Evolutionary conservation across 2,888 invertebrate genomes (phyloP).

Genomic region (Hirtodrosophila confusa): DNA sequence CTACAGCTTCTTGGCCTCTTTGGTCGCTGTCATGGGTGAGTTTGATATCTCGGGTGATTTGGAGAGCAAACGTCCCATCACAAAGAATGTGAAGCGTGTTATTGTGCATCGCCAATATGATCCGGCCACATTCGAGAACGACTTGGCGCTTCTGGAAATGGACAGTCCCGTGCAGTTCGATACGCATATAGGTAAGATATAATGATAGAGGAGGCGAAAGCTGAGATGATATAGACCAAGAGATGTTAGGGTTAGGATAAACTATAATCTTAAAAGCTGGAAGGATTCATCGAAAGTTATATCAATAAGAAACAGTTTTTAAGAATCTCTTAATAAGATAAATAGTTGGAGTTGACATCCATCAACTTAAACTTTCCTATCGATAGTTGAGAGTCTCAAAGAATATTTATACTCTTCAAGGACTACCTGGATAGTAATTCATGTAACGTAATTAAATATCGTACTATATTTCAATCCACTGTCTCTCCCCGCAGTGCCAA

Average conservation of each 20-base stretch:
- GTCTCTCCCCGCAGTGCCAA: conserved; percentile 88
- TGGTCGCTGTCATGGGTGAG: conserved; percentile 96
- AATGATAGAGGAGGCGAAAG: conserved; percentile 45
- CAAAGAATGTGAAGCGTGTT: conserved; percentile 93
- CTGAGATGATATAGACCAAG: too few relatives aligned
- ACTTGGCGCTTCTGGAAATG: conserved; percentile 93
- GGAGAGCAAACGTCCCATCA: conserved; percentile 90
- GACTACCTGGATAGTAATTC: too few relatives aligned
- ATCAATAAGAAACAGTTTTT: too few relatives aligned
- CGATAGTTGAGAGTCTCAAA: too few relatives aligned
- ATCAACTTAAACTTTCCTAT: too few relatives aligned
- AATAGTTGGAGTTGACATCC: too few relatives aligned
- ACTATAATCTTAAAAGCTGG: too few relatives aligned
- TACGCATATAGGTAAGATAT: conserved; percentile 89
- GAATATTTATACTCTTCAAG: too few relatives aligned
- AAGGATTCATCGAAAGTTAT: too few relatives aligned
- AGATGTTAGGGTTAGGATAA: too few relatives aligned
- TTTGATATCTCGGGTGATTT: conserved; percentile 94
- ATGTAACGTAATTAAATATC: neutral
- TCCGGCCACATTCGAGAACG: conserved; percentile 95
- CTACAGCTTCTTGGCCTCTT: conserved; percentile 91
- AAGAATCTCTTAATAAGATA: too few relatives aligned
- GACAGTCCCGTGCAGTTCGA: conserved; percentile 93
- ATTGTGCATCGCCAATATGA: conserved; percentile 95
- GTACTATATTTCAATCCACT: neutral